Evolutionary conservation across 2,113 vertebrate species (phyloP).

Genomic region (Nothobranchius furzeri): DNA sequence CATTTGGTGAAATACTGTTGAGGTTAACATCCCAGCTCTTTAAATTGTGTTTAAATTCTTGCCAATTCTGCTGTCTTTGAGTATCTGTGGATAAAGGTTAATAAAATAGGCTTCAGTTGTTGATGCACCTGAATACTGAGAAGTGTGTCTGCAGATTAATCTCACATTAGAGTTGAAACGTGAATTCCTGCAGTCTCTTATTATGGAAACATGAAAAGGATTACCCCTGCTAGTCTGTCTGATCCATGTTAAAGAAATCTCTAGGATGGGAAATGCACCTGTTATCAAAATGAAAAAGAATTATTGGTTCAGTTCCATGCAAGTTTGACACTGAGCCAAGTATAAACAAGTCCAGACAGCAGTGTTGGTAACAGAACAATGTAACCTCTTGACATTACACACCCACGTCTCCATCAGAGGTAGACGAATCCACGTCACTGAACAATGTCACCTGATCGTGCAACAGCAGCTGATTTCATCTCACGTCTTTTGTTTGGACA

Average conservation of each 20-base stretch:
- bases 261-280: background rate
- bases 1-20: too few relatives aligned
- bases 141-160: background rate
- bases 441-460: slow-evolving; percentile 39
- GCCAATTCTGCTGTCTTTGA: background rate
- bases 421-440: slow-evolving; percentile 29
- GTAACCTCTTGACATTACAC: slow-evolving; percentile 42
- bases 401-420: slow-evolving; percentile 6
- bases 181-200: slow-evolving; percentile 2
- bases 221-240: background rate
- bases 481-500: too few relatives aligned
- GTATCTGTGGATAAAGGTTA: background rate
- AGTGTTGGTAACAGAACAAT: background rate
- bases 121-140: background rate
- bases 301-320: background rate
- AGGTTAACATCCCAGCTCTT: background rate
- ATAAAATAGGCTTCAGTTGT: background rate
- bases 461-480: background rate
- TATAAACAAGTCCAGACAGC: background rate
- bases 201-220: slow-evolving; percentile 13
- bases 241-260: slow-evolving; percentile 5
- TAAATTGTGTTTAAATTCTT: too few relatives aligned
- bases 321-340: background rate
- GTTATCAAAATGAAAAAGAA: background rate
- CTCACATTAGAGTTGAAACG: background rate